Evolutionary conservation across 2,797 vertebrate genomes (phyloP).

Genomic region (Enteromius anoplus): DNA sequence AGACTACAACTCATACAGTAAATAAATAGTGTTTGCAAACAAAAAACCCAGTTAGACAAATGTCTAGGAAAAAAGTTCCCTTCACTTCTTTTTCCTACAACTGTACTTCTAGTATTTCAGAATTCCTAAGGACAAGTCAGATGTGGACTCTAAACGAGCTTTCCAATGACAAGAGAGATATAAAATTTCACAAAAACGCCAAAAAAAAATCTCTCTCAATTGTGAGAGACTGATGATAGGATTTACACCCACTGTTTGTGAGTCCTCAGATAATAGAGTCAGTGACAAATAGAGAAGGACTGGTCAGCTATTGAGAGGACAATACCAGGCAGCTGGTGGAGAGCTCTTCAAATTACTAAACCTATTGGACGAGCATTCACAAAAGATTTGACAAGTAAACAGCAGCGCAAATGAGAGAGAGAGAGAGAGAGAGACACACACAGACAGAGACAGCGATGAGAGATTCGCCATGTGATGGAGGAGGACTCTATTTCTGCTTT

Average conservation of each 20-base stretch:
- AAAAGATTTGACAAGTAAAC: constrained; percentile 62
- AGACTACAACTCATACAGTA: neutral
- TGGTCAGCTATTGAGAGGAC: constrained; percentile 66
- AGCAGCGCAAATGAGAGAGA: constrained; percentile 46
- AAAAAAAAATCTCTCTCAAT: neutral
- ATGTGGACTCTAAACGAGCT: neutral
- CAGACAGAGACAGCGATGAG: neutral
- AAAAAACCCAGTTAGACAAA: neutral
- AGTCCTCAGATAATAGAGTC: constrained; percentile 52
- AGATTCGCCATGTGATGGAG: constrained; percentile 31
- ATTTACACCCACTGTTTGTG: constrained; percentile 6
- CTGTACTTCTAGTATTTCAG: neutral
- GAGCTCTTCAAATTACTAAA: constrained; percentile 68
- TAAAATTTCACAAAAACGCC: neutral
- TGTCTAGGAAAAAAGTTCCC: neutral
- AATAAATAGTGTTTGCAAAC: neutral
- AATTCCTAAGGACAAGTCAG: neutral
- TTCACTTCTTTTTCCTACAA: neutral
- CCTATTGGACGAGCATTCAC: constrained; percentile 65
- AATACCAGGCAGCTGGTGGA: constrained; percentile 61
- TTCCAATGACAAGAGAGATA: neutral
- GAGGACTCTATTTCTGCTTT: constrained; percentile 38
- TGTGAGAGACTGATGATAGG: constrained; percentile 24
- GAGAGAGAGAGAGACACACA: constrained; percentile 4
- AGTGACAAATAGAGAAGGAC: constrained; percentile 62